These are phyloP conservation scores for Hyperopisus bebe DNA, from an alignment of 2,113 vertebrate species.

Conservation along the genomic window DNA sequence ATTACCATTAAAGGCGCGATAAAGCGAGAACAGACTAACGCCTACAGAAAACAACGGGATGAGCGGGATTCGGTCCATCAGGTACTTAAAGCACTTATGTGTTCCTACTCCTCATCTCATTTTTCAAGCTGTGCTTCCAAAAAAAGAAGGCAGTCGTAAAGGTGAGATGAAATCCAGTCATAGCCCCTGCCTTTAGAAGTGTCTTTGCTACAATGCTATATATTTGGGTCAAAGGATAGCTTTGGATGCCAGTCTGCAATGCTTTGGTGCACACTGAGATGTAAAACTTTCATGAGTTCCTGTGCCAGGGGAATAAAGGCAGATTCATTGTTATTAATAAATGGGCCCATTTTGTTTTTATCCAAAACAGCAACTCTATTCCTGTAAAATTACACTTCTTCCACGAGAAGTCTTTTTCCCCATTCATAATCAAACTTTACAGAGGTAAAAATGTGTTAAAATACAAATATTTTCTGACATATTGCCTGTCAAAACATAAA, in stretches of 20 bases:
- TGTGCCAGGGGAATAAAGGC: constrained; percentile 6
- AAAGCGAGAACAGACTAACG: background rate
- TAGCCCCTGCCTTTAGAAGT: background rate
- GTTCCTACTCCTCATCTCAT: background rate
- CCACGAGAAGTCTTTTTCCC: background rate
- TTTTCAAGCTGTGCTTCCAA: background rate
- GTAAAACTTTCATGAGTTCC: constrained; percentile 24
- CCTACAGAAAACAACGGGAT: background rate
- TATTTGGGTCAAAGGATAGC: constrained; percentile 18
- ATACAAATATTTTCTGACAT: background rate
- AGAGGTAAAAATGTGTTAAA: background rate
- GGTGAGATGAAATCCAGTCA: background rate
- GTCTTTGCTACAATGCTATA: background rate
- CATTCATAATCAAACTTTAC: background rate
- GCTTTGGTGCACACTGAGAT: constrained; percentile 9
- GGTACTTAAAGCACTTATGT: background rate
- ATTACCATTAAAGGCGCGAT: background rate
- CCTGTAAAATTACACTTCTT: background rate
- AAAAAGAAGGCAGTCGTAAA: background rate
- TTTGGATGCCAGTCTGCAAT: background rate
- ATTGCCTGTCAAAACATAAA: background rate
- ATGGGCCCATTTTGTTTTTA: constrained; percentile 16
- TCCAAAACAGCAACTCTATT: constrained; percentile 6
- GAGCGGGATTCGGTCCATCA: background rate
- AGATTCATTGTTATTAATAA: constrained; percentile 29